phyloP scores from a whole-genome alignment of 1,140 invertebrate genomes.

The Pantala flavescens region DNA sequence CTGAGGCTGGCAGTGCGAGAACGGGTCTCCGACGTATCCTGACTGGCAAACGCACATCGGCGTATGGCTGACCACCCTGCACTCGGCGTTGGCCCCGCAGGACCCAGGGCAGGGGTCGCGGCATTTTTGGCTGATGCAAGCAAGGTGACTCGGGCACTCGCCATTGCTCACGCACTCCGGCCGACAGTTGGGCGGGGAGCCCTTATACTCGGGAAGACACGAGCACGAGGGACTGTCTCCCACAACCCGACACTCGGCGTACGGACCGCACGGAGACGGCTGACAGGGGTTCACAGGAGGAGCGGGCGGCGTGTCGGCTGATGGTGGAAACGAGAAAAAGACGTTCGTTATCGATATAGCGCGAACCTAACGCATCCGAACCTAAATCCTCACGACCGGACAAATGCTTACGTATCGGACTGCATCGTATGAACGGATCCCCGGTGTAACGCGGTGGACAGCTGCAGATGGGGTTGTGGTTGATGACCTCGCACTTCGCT shows the following conservation, averaged over 20 bases:
- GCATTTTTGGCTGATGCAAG: constrained; percentile 38
- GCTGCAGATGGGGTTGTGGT: constrained; percentile 36
- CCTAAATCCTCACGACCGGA: neutral
- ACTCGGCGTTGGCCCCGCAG: constrained; percentile 53
- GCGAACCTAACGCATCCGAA: neutral
- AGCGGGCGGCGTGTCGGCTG: constrained; percentile 14
- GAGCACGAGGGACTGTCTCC: constrained; percentile 36
- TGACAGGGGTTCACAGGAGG: constrained; percentile 30
- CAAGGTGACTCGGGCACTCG: constrained; percentile 37
- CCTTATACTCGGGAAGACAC: constrained; percentile 40
- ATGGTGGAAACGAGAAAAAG: neutral
- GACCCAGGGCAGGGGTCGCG: constrained; percentile 37
- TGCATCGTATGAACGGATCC: constrained; percentile 42
- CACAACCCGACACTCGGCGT: constrained; percentile 36
- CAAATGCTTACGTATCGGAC: constrained; percentile 9
- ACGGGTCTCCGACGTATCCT: constrained; percentile 61
- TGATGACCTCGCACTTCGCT: constrained; percentile 35
- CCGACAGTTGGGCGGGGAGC: constrained; percentile 41
- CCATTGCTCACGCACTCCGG: constrained; percentile 38
- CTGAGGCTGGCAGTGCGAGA: constrained; percentile 31
- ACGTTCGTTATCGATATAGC: neutral
- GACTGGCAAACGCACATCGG: constrained; percentile 52
- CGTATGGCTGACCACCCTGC: constrained; percentile 49
- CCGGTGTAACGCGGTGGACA: constrained; percentile 37
- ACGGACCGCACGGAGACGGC: constrained; percentile 40